These are phyloP conservation scores for Calidris pygmaea DNA, from an alignment of 2,113 vertebrate species.

Conservation along the genomic window DNA sequence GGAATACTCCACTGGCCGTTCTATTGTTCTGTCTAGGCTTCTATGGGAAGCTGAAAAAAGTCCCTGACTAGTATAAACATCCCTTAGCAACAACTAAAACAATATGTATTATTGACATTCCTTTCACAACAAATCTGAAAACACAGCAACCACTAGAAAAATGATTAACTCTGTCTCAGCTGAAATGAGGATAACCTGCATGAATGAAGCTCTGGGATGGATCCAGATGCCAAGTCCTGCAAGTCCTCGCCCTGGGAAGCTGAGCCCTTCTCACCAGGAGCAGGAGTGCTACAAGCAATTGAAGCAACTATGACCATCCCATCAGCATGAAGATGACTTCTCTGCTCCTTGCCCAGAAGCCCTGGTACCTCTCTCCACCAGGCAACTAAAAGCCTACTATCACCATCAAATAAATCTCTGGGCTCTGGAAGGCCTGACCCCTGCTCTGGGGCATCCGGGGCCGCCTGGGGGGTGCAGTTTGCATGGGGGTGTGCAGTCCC, in stretches of 20 bases:
- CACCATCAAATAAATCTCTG: background rate
- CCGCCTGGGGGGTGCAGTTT: background rate
- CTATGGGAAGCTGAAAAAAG: background rate
- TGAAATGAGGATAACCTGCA: background rate
- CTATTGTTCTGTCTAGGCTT: background rate
- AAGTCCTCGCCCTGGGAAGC: background rate
- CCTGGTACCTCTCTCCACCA: background rate
- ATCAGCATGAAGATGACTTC: background rate
- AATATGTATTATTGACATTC: background rate
- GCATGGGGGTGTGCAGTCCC: background rate
- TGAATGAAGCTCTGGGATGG: background rate
- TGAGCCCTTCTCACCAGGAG: background rate
- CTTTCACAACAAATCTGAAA: background rate
- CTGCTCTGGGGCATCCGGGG: background rate
- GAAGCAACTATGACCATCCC: background rate
- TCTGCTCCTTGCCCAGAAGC: background rate
- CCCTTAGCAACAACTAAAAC: background rate
- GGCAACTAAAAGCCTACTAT: background rate
- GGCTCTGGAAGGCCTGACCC: background rate
- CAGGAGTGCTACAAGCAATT: background rate
- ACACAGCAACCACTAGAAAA: background rate
- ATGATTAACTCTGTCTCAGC: background rate
- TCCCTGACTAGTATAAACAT: background rate
- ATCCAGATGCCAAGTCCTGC: background rate
- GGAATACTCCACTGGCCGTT: background rate